Conservation (phyloP, 1,140 invertebrate genomes). For the Apis cerana region DNA sequence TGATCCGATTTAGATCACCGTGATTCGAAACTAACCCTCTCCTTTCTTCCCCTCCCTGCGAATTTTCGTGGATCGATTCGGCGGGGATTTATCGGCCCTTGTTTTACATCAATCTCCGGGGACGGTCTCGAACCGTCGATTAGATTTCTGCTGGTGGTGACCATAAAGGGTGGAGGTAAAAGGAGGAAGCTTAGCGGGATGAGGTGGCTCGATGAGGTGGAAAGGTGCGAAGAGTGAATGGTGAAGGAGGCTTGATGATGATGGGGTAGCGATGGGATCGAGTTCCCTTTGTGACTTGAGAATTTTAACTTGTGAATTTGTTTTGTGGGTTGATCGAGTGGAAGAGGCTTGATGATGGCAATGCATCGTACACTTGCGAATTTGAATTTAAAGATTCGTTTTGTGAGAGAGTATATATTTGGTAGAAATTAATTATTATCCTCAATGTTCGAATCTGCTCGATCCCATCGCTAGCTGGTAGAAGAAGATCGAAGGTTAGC, state of each 20-base stretch:
- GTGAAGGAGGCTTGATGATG: background rate
- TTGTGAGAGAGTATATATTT: no score
- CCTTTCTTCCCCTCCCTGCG: background rate
- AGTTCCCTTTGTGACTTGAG: no score
- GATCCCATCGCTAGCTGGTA: no score
- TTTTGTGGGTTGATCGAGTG: no score
- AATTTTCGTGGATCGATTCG: slow-evolving; percentile 6
- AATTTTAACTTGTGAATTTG: no score
- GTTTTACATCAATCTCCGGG: slow-evolving; percentile 14
- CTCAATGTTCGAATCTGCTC: no score
- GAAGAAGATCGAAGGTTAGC: background rate
- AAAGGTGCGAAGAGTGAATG: background rate
- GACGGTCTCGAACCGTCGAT: background rate
- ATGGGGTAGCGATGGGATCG: background rate
- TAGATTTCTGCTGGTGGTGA: slow-evolving; percentile 4
- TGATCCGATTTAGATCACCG: slow-evolving; percentile 43
- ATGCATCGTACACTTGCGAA: no score
- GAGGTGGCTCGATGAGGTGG: background rate
- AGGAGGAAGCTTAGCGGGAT: background rate
- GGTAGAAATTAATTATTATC: no score
- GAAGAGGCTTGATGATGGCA: no score
- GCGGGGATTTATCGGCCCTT: background rate
- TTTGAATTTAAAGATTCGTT: no score
- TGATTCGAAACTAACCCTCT: slow-evolving; percentile 24
- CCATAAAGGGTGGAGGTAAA: background rate